Evolutionary conservation across 2,797 vertebrate genomes (phyloP), one percentile per base, ranked within the genome.

Genomic region (Peromyscus aztecus): DNA sequence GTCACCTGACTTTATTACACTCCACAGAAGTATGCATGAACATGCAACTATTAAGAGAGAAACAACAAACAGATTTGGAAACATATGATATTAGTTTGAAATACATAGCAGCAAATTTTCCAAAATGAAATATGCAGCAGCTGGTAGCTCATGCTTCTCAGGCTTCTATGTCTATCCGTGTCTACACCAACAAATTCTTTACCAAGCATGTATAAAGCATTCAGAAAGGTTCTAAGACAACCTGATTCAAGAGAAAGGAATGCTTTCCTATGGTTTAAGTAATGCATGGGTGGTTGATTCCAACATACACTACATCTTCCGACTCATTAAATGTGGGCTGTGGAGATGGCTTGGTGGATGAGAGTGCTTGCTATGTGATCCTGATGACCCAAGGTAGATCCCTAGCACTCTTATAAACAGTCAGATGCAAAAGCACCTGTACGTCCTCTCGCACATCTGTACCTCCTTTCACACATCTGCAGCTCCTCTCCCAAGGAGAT

Each of bases 1-100:
- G 37, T n/a, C 89, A 59, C 55, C 46, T 63, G 81, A 76, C 61
- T 96, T 94, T 78, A 86, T 78, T 69, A 94, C 57, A 97, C 63
- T 71, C 55, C 82, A 52, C 12, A 55, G 57, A 92, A 59, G 52
- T 52, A 52, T 52, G 52, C 31, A 71, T 73, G 40, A 82, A 77
- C 55, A 91, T 46, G 52, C 2, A 78, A 37, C 31, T 91, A 69
- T 31, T 37, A 83, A 34, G 49, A 90, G 69, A 94, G 29, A 63
- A 89, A 49, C 59, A 80, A 91, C 55, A 76, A 76, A 55, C 6
- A 90, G 43, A 46, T 83, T 14, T 52, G 52, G 23, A 83, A 63
- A 19, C 37, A 61, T 37, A 27, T 57, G 9, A 24, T 82, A 83
- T 43, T 91, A 81, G 9, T 90, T 85, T 85, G 16, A 97, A 90